These are phyloP conservation scores for Saccostrea glomerata DNA, from an alignment of 1,140 invertebrate genomes.

Conservation along the genomic window DNA sequence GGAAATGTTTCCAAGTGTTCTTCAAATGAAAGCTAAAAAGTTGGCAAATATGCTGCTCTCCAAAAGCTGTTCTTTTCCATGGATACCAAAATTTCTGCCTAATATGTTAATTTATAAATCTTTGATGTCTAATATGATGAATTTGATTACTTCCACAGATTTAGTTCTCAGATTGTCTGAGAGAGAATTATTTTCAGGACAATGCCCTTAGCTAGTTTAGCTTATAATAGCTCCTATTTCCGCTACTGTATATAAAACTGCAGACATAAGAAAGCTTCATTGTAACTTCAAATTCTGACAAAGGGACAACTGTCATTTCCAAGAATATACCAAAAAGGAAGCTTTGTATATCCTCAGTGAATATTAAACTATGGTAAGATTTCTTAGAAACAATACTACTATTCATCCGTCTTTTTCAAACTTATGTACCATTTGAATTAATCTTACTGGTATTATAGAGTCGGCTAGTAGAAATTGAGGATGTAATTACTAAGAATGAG, in stretches of 20 bases:
- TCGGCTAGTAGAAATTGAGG: not conserved
- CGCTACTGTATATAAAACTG: too few species aligned
- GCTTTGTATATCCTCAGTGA: not conserved
- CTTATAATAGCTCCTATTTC: not conserved
- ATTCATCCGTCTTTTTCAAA: not conserved
- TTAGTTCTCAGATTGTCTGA: not conserved
- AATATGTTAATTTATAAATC: not conserved
- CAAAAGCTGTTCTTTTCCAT: not conserved
- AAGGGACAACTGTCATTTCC: not conserved
- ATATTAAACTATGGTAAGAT: not conserved
- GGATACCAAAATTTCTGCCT: not conserved
- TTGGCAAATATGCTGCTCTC: not conserved
- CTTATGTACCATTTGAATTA: not conserved
- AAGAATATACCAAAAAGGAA: not conserved
- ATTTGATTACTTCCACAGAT: not conserved
- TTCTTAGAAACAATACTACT: not conserved
- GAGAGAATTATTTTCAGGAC: not conserved
- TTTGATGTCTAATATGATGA: not conserved
- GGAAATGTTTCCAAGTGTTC: not conserved
- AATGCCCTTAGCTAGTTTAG: not conserved
- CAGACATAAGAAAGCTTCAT: not conserved
- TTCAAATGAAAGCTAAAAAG: not conserved
- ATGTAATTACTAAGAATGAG: not conserved
- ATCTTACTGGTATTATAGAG: not conserved
- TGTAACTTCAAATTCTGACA: not conserved